A percentile compares a stretch with the other conserved stretches of the same genome.
Evolutionary conservation across 2,888 invertebrate species (phyloP).

Genomic region (Seira ritae): DNA sequence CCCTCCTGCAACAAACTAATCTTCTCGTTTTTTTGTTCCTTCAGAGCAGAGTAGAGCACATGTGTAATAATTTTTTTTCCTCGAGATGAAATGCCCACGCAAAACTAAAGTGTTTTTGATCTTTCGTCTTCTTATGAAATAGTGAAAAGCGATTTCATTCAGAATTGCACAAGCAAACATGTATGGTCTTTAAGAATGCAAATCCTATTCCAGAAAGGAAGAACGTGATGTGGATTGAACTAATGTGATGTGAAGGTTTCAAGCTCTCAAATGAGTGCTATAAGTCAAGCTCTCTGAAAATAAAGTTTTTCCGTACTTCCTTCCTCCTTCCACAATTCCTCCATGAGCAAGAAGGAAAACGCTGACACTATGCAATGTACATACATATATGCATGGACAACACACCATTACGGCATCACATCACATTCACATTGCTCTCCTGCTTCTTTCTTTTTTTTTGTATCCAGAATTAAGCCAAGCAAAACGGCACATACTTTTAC

Average conservation of each 20-base stretch:
- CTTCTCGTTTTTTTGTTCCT: not conserved
- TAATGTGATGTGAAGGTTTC: not conserved
- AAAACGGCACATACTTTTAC: slow-evolving; percentile 22
- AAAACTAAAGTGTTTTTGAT: not conserved
- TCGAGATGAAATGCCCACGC: not conserved
- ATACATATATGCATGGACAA: not conserved
- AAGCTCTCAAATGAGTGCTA: not conserved
- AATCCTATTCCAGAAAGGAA: not conserved
- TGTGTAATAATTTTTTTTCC: not conserved
- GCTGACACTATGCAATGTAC: slow-evolving; percentile 5
- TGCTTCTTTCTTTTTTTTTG: not conserved
- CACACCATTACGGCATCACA: not conserved
- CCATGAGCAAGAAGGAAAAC: not conserved
- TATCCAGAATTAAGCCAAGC: slow-evolving; percentile 18
- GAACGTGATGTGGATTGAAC: not conserved
- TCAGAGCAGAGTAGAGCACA: too few relatives aligned
- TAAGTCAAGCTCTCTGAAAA: slow-evolving; percentile 7
- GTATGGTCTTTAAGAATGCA: slow-evolving; percentile 12
- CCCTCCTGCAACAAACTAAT: not conserved
- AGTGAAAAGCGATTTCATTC: not conserved
- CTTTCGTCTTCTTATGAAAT: not conserved
- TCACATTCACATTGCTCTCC: not conserved
- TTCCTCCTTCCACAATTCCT: not conserved
- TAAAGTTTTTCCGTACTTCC: not conserved
- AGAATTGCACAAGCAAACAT: not conserved